phyloP scores from a whole-genome alignment of 1,140 invertebrate genomes.

The Trichogramma pretiosum region DNA sequence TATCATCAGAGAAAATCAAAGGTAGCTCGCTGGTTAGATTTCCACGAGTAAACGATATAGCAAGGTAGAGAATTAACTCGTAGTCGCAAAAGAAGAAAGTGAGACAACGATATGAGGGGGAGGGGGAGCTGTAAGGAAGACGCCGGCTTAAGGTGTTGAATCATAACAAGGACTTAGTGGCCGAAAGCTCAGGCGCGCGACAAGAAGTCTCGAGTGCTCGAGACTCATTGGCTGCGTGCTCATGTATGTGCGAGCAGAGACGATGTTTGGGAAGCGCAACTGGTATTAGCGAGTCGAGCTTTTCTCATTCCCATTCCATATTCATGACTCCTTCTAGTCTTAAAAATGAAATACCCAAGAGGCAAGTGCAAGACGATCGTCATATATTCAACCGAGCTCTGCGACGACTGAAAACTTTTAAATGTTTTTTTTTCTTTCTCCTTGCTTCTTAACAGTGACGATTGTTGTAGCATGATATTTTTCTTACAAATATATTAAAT shows the following conservation, averaged over 20 bases:
- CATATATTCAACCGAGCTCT: no score
- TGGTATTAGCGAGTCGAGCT: constrained; percentile 27
- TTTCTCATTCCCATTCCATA: constrained; percentile 27
- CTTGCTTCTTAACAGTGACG: no score
- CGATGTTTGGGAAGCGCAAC: constrained; percentile 27
- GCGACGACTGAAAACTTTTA: no score
- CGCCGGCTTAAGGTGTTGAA: constrained; percentile 40
- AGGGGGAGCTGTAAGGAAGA: constrained; percentile 17
- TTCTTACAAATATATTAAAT: no score
- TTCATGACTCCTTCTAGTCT: constrained; percentile 31
- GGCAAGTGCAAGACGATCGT: constrained; percentile 18
- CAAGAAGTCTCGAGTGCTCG: constrained; percentile 35
- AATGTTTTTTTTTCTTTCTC: no score
- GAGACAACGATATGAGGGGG: not conserved
- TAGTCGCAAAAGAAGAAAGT: constrained; percentile 9
- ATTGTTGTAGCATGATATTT: no score
- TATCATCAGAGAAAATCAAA: no score
- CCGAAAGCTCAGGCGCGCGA: constrained; percentile 35
- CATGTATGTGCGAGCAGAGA: constrained; percentile 3
- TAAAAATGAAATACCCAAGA: constrained; percentile 30
- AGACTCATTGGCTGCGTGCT: constrained; percentile 25
- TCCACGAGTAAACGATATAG: no score
- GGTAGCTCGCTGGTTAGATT: no score
- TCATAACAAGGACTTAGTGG: constrained; percentile 42
- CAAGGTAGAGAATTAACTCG: no score